Percentiles rank a stretch among this genome's conserved stretches.
phyloP scores from a whole-genome alignment of 2,888 invertebrate species.

The Tetragonisca angustula region DNA sequence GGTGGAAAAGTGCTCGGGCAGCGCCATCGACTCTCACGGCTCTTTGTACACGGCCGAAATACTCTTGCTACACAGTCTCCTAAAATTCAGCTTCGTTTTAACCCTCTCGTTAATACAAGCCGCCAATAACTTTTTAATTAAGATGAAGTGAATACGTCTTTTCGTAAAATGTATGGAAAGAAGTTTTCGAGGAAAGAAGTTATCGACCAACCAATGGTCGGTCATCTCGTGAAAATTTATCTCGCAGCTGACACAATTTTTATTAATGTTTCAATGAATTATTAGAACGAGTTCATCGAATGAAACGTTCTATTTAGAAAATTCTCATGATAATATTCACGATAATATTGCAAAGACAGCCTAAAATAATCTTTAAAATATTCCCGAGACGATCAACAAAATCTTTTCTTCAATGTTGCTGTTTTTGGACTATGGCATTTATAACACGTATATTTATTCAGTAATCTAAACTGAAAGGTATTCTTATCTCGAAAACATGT shows the following conservation, averaged over 20 bases:
- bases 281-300: background rate
- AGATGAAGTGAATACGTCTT: background rate
- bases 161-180: background rate
- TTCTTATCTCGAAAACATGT: constrained; percentile 44
- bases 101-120: constrained; percentile 37
- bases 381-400: background rate
- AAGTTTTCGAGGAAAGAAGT: background rate
- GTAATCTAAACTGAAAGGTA: constrained; percentile 14
- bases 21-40: constrained; percentile 76
- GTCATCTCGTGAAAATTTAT: constrained; percentile 9
- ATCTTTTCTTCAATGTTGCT: background rate
- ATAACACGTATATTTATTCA: background rate
- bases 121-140: constrained; percentile 22
- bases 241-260: background rate
- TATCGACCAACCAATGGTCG: background rate
- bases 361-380: constrained; percentile 15
- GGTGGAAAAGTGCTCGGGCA: constrained; percentile 77
- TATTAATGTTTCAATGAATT: background rate
- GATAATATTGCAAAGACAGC: background rate
- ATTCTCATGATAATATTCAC: background rate
- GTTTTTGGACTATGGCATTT: background rate
- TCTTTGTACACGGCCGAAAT: constrained; percentile 66
- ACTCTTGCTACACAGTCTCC: constrained; percentile 22
- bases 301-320: too few species aligned
- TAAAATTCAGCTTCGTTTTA: constrained; percentile 51